Base-by-base conservation (phyloP, 2,113 vertebrate species). In the Lethenteron camtschaticum region DNA sequence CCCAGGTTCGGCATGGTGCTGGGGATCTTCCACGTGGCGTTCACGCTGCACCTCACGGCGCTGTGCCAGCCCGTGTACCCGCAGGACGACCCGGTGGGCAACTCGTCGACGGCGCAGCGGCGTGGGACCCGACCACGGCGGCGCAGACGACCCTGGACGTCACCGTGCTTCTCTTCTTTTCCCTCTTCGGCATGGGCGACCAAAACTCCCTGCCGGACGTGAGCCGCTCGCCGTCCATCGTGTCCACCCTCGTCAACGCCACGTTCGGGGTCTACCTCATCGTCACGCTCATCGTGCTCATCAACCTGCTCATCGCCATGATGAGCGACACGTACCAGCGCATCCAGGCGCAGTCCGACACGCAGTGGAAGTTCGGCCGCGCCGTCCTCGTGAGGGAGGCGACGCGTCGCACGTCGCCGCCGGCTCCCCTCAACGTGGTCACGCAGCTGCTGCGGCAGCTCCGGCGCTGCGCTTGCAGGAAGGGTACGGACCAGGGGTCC, bases 241-340 rank as follows among this genome's bases (percentile, higher is more conserved):
- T 73, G 2, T 68, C 71, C 6, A 41, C 74, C 11, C 73, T 79
- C 68, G 70, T 75, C 68, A 70, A 70, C 14, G 75, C 77, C 70
- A 75, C 75, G 11, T 80, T 79, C 55, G 78, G 79, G 2, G 73
- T 78, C 57, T 80, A 80, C 71, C 72, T 79, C 70, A 74, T 79
- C 12, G 76, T 80, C 41, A 79, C 77, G 1, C 72, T 78, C 14
- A 79, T 80, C 2, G 78, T 80, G 55, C 72, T 80, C 57, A 74
- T 80, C 70, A 79, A 80, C 73, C 75, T 80, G 18, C 74, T 80
- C 70, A 79, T 80, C 9, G 78, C 79, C 20, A 80, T 80, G 79
- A 79, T 80, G 79, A 80, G 79, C 11, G 78, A 79, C 75, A 80
- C 78, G 3, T 80, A 80, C 72, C 79, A 80, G 73, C 72, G 78